Conservation (phyloP, 2,113 vertebrate genomes). For the Hippoglossus stenolepis region DNA sequence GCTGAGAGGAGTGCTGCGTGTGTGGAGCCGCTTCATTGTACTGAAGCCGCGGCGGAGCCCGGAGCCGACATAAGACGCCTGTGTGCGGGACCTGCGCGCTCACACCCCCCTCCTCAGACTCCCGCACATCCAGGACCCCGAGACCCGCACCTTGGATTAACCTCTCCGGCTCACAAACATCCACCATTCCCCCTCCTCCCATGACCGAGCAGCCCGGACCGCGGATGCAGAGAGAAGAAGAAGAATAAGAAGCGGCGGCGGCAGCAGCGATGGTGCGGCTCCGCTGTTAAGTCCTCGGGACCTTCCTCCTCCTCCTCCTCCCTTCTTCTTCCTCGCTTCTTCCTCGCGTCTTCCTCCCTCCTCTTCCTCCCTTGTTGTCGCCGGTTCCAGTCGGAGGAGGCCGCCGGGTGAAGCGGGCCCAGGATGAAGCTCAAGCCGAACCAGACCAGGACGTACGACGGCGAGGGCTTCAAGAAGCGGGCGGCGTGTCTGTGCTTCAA, state of each 20-base stretch:
- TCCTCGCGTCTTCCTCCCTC: not conserved
- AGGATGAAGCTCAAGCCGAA: constrained; percentile 98
- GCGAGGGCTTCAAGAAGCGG: constrained; percentile 96
- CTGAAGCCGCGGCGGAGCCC: constrained; percentile 61
- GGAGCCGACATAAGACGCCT: constrained; percentile 53
- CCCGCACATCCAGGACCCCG: not conserved
- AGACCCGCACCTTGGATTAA: not conserved
- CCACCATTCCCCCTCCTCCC: constrained; percentile 1
- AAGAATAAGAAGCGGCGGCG: no score
- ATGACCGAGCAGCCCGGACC: constrained; percentile 29
- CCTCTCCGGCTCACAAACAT: not conserved
- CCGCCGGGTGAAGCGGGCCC: constrained; percentile 1
- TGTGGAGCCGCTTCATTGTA: constrained; percentile 52
- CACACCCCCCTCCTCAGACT: not conserved
- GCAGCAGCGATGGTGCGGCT: constrained; percentile 66
- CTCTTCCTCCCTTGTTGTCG: not conserved
- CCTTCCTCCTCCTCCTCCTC: not conserved
- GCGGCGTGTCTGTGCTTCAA: constrained; percentile 97
- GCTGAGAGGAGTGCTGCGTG: constrained; percentile 48
- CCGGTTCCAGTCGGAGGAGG: constrained; percentile 31
- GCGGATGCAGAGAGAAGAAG: constrained; percentile 45
- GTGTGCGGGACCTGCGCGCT: constrained; percentile 10
- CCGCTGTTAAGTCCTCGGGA: constrained; percentile 48
- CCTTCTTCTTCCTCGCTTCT: not conserved
- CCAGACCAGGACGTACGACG: constrained; percentile 97